Evolutionary conservation across 92 coral and sea anemone genomes (phyloP), one percentile per base, ranked within the genome.

Genomic region (Zoanthus gigantus): DNA sequence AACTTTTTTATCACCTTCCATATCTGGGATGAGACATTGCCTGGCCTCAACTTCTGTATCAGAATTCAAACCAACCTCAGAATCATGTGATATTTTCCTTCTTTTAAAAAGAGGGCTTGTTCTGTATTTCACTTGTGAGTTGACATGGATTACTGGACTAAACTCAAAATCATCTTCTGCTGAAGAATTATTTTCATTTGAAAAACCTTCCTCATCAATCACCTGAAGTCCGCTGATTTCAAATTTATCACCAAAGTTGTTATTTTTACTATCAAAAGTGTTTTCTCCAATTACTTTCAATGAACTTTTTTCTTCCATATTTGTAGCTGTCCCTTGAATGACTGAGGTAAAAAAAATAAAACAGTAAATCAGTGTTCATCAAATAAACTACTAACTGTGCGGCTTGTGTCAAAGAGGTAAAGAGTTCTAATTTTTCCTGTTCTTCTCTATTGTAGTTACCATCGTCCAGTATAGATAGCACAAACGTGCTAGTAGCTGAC

Each of bases 81-180:
- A 50, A 30, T 66, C 75, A 66, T 14, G 5, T 14, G 76, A 66
- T 46, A 66, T 12, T 58, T 28, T 66, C 34, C 71, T 29, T 15
- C 85, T 30, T 31, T 81, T 81, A 44, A 32, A 46, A 11, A 13
- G 7, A 5, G 85, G 85, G 58, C 74, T 44, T 65, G 37, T 60
- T 47, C 85, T 66, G 23, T 42, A 46, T 16, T 66, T 81, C 46
- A 46, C 63, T 46, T 81, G 85, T 28, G 85, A 81, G 74, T 81
- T 81, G 42, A 81, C 44, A 5, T 67, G 85, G 85, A 81, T 90
- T 71, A 90, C 68, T 16, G 87, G 71, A 63, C 74, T 65, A 42
- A 65, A 89, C 11, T 82, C 87, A 31, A 58, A n/a, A 11, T 53
- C 83, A 73, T 73, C 88, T 14, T 76, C 93, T 28, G 74, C 93